Conservation (phyloP, 2,888 invertebrate species). For the Lobophora halterata region DNA sequence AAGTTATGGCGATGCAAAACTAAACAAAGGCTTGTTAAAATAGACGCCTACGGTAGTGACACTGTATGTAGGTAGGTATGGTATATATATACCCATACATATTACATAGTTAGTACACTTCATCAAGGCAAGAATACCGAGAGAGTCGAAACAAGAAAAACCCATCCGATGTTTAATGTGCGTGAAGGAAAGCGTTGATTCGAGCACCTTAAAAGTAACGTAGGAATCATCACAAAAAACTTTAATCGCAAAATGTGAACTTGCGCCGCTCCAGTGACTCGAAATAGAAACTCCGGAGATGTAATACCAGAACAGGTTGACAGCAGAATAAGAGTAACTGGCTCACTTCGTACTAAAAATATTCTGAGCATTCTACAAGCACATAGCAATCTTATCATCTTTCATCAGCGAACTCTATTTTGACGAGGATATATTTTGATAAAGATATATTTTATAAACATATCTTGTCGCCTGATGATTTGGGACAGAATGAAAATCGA, state of each 20-base stretch:
- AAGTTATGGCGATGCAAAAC: not conserved
- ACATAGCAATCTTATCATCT: no score
- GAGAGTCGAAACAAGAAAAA: conserved; percentile 31
- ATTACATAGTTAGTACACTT: no score
- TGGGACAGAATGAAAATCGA: no score
- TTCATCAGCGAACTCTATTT: no score
- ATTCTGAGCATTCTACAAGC: no score
- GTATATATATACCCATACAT: no score
- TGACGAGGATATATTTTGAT: no score
- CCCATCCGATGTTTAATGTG: conserved; percentile 40
- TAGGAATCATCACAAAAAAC: conserved; percentile 58
- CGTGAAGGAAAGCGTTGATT: conserved; percentile 50
- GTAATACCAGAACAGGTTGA: conserved; percentile 38
- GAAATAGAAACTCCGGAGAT: conserved; percentile 60
- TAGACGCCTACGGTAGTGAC: not conserved
- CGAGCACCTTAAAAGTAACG: conserved; percentile 46
- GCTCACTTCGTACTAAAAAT: no score
- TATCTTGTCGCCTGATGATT: no score
- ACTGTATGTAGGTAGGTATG: not conserved
- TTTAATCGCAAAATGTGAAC: conserved; percentile 52
- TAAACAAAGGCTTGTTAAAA: conserved; percentile 13
- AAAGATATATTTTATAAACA: no score
- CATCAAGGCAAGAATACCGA: conserved; percentile 2
- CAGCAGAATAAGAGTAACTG: conserved; percentile 2
- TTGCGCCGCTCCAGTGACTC: conserved; percentile 54